Base-by-base conservation (phyloP, 2,797 vertebrate genomes). In the Diplodus sargus region DNA sequence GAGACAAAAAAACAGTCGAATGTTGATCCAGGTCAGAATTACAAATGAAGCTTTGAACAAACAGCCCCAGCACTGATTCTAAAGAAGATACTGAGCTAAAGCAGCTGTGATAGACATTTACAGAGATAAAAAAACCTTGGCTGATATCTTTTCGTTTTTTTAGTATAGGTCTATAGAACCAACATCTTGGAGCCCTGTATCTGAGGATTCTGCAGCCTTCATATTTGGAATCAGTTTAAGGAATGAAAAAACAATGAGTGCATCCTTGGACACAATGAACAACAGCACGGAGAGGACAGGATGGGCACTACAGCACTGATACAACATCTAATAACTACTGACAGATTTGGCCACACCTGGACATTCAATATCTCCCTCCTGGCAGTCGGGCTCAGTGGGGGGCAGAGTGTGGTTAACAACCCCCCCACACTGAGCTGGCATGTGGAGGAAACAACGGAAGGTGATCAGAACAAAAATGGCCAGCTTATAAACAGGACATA, bases 331-430 rank as follows among this genome's bases (percentile, higher is more conserved):
- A 81, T 59, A 68, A 60, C 69, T 76, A 88, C 47, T 30, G 77
- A 90, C 65, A 79, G 60, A 92, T 76, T 56, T 56, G 49, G 69
- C 75, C 94, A 93, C 92, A 95, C 94, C 95, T 95, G 95, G 89
- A 91, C 90, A 93, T 90, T 95, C 94, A 93, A 93, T 87, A 85
- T 94, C 93, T 28, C 87, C 91, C 14, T 94, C 92, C 88, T 87
- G 89, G 89, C 45, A 74, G 86, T 92, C 47, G 74, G 89, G 84
- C 90, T 94, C 91, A 91, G 90, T 77, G 81, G 79, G 93, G 87
- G 92, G 56, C 43, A 78, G 51, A 45, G 74, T 70, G 87, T 83
- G 88, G 88, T 85, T 90, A 70, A 76, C 86, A 75, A 83, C 74
- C 12, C 74, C 81, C 88, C 93, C 88, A 73, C 91, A 92, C 77